Base-by-base conservation (phyloP, 2,888 invertebrate genomes). In the Phoenoteleia sp. region DNA sequence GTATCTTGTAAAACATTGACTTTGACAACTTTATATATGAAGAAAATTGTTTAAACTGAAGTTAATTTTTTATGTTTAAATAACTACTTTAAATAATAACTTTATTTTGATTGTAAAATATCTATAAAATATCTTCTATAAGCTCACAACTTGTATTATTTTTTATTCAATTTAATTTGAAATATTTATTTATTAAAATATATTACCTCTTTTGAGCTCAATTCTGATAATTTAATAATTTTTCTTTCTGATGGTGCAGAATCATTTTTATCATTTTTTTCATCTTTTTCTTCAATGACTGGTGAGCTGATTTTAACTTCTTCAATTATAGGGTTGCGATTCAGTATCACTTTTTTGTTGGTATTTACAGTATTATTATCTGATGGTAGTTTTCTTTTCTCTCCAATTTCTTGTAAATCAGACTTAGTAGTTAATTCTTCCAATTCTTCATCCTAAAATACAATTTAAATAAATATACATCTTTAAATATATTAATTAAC, bases 271-370 rank as follows among this genome's bases (percentile, higher is more conserved):
- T n/a, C n/a, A 62, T 88, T 82, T 21, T 86, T 76, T 29, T 74
- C 82, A 72, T 71, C 76, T 58, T 87, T 79, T n/a, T 81, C 64
- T 7, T 84, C 80, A n/a, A 72, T 54, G 5, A 76, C 62, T 45
- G 84, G 88, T 72, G 80, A 87, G 17, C 91, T 91, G 13, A 88
- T 80, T 84, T 93, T 93, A 1, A 91, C 77, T 76, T 93, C 92
- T 79, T 93, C 93, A 6, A 93, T 91, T 19, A 92, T 88, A 69
- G 90, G 89, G 62, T 92, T 92, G 13, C 92, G 90, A 88, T 96
- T 96, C 47, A 96, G 92, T 39, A 96, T 94, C 66, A 96, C 95
- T 94, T 96, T 97, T 88, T 96, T 96, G 7, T 33, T 75, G 0
- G 95, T 89, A 47, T 85, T 89, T 49, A 88, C 87, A 0, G 88